phyloP scores from a whole-genome alignment of 2,797 vertebrate species.

The Enteromius unitaeniatus region DNA sequence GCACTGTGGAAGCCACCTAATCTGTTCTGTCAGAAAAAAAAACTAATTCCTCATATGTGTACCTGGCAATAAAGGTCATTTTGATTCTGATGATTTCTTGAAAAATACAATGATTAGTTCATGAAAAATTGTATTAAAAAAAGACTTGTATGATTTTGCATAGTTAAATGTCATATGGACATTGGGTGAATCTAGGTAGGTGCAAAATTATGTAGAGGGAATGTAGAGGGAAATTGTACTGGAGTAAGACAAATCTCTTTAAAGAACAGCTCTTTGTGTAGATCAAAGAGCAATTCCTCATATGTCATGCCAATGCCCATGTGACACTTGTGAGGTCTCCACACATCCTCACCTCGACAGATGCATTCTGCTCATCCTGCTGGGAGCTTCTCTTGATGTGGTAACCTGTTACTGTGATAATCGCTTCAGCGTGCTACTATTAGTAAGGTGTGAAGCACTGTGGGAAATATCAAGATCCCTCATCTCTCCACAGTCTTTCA shows the following conservation, averaged over 20 bases:
- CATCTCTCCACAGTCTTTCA: slow-evolving; percentile 64
- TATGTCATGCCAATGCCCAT: slow-evolving; percentile 58
- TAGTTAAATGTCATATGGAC: slow-evolving; percentile 5
- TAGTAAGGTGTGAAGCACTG: slow-evolving; percentile 69
- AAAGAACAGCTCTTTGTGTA: slow-evolving; percentile 44
- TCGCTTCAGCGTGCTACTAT: slow-evolving; percentile 71
- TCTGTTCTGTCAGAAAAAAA: no score
- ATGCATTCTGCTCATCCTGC: slow-evolving; percentile 52
- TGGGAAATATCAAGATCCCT: slow-evolving; percentile 60
- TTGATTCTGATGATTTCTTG: not conserved
- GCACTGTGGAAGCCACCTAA: no score
- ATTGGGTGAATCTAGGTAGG: not conserved
- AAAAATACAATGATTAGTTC: no score
- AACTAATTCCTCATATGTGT: no score
- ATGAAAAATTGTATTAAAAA: no score
- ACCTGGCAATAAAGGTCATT: no score
- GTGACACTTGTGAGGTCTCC: slow-evolving; percentile 61
- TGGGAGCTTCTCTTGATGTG: slow-evolving; percentile 62
- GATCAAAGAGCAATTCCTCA: slow-evolving; percentile 58
- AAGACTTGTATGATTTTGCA: not conserved
- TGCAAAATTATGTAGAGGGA: not conserved
- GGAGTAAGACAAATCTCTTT: not conserved
- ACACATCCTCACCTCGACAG: slow-evolving; percentile 33
- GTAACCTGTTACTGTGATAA: slow-evolving; percentile 76
- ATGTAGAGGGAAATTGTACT: not conserved